Evolutionary conservation across 2,113 vertebrate species (phyloP).

Genomic region (Seriola quinqueradiata): DNA sequence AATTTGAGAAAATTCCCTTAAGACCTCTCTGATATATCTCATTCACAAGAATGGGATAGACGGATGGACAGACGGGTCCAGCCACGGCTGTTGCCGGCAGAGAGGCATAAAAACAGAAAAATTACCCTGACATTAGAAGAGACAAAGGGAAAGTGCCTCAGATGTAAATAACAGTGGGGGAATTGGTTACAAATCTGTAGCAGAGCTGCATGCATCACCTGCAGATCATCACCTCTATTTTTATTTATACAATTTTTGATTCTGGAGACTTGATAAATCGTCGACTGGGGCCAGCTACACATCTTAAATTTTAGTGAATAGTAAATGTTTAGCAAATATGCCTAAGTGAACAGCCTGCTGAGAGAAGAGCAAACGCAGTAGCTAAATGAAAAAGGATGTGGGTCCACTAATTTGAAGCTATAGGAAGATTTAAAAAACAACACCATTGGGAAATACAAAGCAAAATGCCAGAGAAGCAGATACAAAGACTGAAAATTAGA

Average conservation of each 20-base stretch:
- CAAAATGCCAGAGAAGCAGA: constrained; percentile 12
- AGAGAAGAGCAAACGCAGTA: constrained; percentile 45
- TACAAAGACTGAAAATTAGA: constrained; percentile 31
- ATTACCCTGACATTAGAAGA: constrained; percentile 39
- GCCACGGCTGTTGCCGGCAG: background rate
- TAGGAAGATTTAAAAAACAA: constrained; percentile 20
- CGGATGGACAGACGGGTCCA: background rate
- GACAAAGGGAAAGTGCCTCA: constrained; percentile 2
- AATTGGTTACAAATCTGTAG: constrained; percentile 21
- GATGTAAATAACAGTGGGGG: constrained; percentile 3
- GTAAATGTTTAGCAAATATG: constrained; percentile 53
- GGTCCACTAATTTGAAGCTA: constrained; percentile 36
- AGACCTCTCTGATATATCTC: background rate
- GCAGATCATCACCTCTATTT: constrained; percentile 17
- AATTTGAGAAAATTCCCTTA: background rate
- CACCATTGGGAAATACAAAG: constrained; percentile 13
- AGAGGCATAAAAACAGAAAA: background rate
- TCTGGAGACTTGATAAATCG: constrained; percentile 34
- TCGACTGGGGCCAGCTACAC: constrained; percentile 38
- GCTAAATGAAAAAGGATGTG: constrained; percentile 30
- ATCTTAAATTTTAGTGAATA: constrained; percentile 39
- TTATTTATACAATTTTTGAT: constrained; percentile 29
- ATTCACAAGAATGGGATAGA: background rate
- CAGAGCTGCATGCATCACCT: constrained; percentile 7
- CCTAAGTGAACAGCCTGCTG: constrained; percentile 36